A percentile compares a stretch with the other conserved stretches of the same genome.
These are phyloP conservation scores for Epinotia demarniana DNA, from an alignment of 2,888 invertebrate species.

Conservation along the genomic window DNA sequence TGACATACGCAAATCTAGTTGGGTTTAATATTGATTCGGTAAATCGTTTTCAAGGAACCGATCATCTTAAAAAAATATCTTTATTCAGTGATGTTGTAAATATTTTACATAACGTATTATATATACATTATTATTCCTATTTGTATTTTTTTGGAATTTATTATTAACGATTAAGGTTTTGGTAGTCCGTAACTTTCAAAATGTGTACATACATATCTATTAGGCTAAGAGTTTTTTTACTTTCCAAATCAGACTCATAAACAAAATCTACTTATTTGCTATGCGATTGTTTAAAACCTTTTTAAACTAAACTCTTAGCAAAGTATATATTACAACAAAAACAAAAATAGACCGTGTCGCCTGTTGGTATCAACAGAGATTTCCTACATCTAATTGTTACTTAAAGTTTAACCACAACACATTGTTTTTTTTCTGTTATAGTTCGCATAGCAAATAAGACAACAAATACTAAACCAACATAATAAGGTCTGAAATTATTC, in stretches of 20 bases:
- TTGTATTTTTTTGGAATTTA: slow-evolving; percentile 74
- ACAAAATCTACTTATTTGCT: slow-evolving; percentile 31
- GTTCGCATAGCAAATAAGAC: slow-evolving; percentile 35
- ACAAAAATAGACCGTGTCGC: neutral
- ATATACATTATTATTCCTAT: slow-evolving; percentile 40
- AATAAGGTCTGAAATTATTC: slow-evolving; percentile 39
- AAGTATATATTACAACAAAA: neutral
- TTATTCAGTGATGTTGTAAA: slow-evolving; percentile 79
- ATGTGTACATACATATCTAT: slow-evolving; percentile 83
- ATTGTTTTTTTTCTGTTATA: neutral
- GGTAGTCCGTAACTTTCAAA: slow-evolving; percentile 75
- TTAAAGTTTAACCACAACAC: neutral
- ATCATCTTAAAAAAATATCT: slow-evolving; percentile 52
- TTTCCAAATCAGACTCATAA: slow-evolving; percentile 40
- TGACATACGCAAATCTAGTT: slow-evolving; percentile 19
- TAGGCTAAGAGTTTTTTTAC: slow-evolving; percentile 75
- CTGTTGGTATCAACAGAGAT: neutral
- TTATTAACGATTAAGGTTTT: slow-evolving; percentile 78
- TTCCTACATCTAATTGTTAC: neutral
- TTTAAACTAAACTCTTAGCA: neutral
- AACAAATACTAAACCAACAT: slow-evolving; percentile 9
- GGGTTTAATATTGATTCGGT: slow-evolving; percentile 6
- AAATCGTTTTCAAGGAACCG: slow-evolving; percentile 29
- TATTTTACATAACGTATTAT: slow-evolving; percentile 68
- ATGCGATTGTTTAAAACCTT: slow-evolving; percentile 11